Conservation (phyloP, 2,797 vertebrate genomes). For the Nothura maculosa region DNA sequence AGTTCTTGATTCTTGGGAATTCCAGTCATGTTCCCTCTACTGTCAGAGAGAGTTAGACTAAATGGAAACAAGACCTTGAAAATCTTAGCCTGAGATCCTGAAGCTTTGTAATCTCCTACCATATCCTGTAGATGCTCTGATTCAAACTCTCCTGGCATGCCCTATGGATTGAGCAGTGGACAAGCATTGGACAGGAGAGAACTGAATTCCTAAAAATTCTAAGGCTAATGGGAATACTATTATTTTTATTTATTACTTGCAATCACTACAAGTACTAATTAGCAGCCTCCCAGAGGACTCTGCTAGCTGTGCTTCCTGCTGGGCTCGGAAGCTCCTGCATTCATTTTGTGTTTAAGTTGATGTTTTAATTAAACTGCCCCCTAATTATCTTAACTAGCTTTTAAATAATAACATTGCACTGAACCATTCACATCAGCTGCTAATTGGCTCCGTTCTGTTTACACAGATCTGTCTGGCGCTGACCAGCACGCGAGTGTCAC, state of each 20-base stretch:
- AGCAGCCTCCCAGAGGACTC: conserved; percentile 32
- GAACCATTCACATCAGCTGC: neutral
- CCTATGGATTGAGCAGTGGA: neutral
- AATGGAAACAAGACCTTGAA: neutral
- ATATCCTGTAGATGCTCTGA: neutral
- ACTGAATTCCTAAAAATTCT: neutral
- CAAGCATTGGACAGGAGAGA: neutral
- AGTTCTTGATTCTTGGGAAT: neutral
- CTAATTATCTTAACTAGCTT: conserved; percentile 51
- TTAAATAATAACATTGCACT: conserved; percentile 39
- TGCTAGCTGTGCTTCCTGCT: conserved; percentile 33
- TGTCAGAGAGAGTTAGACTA: neutral
- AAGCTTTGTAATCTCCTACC: neutral
- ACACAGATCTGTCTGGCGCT: neutral
- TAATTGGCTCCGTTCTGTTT: conserved; percentile 35
- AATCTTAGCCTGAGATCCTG: neutral
- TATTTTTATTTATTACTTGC: conserved; percentile 54
- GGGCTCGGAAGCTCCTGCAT: conserved; percentile 28
- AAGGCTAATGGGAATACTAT: neutral
- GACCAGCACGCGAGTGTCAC: neutral
- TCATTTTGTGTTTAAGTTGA: conserved; percentile 41
- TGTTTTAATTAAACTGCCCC: conserved; percentile 60
- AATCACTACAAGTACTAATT: conserved; percentile 42
- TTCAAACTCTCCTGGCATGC: neutral
- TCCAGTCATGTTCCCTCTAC: neutral